Evolutionary conservation across 2,113 vertebrate species (phyloP).

Genomic region (Grantiella picta): DNA sequence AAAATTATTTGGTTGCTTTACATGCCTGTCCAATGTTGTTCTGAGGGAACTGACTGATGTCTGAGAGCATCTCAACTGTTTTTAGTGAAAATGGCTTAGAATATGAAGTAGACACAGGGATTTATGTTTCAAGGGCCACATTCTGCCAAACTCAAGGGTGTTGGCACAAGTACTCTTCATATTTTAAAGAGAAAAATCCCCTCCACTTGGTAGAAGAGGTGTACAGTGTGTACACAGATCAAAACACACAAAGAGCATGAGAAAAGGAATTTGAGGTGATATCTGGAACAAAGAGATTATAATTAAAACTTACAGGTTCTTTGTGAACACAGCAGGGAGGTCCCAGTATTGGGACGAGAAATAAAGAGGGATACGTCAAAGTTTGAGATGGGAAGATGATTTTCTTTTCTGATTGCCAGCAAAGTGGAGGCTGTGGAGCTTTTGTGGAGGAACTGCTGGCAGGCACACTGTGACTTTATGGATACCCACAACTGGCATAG

Average conservation of each 20-base stretch:
- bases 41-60: neutral
- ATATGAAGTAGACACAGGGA: neutral
- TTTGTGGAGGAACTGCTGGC: neutral
- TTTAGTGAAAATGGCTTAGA: neutral
- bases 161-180: neutral
- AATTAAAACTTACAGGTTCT: neutral
- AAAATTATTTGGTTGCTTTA: neutral
- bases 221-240: neutral
- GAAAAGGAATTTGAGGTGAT: neutral
- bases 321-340: neutral
- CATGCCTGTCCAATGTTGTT: neutral
- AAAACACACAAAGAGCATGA: neutral
- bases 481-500: neutral
- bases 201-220: neutral
- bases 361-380: neutral
- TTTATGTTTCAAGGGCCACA: neutral
- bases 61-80: neutral
- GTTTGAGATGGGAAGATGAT: neutral
- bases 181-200: neutral
- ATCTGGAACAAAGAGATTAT: neutral
- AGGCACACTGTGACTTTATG: neutral
- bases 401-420: fast-evolving
- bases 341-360: neutral
- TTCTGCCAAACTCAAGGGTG: neutral
- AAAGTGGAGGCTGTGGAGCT: neutral